Evolutionary conservation across 2,797 vertebrate species (phyloP).

Genomic region (Tarsius wallacei): DNA sequence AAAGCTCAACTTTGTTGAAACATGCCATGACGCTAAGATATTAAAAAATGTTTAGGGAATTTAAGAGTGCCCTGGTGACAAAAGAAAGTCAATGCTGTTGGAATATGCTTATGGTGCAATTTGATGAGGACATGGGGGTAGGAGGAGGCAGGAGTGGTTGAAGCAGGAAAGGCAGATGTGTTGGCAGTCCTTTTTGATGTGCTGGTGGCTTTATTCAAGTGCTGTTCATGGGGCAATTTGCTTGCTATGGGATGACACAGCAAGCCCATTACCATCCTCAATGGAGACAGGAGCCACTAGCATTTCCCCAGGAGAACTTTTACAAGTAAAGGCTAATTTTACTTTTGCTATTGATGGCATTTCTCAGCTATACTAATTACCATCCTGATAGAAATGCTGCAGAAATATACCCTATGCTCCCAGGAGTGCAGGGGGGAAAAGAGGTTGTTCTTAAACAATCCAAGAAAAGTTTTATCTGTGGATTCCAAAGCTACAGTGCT

Average conservation of each 20-base stretch:
- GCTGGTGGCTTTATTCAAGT: neutral
- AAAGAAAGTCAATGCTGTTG: constrained; percentile 6
- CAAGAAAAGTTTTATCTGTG: constrained; percentile 65
- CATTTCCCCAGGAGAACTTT: constrained; percentile 74
- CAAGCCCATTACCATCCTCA: constrained; percentile 28
- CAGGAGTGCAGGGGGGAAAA: constrained; percentile 55
- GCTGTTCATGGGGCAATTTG: neutral
- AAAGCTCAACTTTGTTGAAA: neutral
- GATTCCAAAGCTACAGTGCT: neutral
- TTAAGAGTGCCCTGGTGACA: neutral
- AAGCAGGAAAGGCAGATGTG: neutral
- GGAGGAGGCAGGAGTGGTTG: neutral
- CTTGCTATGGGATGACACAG: constrained; percentile 40
- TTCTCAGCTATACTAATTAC: constrained; percentile 75
- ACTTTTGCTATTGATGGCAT: constrained; percentile 79
- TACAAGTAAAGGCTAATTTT: constrained; percentile 79
- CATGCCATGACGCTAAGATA: neutral
- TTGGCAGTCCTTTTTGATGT: neutral
- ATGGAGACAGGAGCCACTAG: constrained; percentile 54
- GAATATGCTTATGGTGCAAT: neutral
- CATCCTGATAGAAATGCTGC: constrained; percentile 66
- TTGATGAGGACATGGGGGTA: neutral
- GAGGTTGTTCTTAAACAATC: constrained; percentile 77
- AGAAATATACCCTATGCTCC: constrained; percentile 71
- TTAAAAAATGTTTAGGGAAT: neutral